Base-by-base conservation (phyloP, 2,797 vertebrate species). In the Cichlasoma orientale region DNA sequence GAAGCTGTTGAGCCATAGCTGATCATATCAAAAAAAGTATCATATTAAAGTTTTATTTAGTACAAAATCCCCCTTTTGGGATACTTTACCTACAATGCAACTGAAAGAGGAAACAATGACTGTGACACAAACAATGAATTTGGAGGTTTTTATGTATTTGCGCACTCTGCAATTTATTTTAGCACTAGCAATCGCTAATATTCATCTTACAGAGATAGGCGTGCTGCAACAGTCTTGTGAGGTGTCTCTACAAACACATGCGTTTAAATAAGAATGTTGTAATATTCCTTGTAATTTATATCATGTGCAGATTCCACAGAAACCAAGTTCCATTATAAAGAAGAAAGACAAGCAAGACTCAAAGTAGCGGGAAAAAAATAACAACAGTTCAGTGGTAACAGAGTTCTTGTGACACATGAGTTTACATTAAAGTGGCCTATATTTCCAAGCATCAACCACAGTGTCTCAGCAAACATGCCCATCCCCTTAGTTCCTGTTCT, bases 401-500 rank as follows among this genome's bases (percentile, higher is more conserved):
- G 18, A 4, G 29, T 41, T 41, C 2, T 19, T 31, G 19, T 50
- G 57, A 50, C 29, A 31, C 16, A 0, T 54, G 12, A 53, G 0
- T n/a, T 53, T 19, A 1, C 7, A 47, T 1, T 54, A 21, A 57
- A n/a, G 19, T 54, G 54, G 11, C 23, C 61, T 66, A 0, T 31
- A 50, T 68, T 52, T 68, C 44, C 63, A n/a, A 50, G 61, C 19
- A 31, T 25, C 9, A 33, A 31, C 61, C 5, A 55, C 53, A 0
- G 12, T 36, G 44, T 52, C 44, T 68, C 44, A 13, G 25, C 47
- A 50, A 68, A 29, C 41, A 31, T 47, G 38, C 38, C 23, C 23
- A 47, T 68, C 41, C 63, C 63, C 63, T 52, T 13, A 33, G 33
- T 63, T 80, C 57, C 57, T 75, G 21, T 72, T 78, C 19, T 5